phyloP scores from a whole-genome alignment of 2,797 vertebrate genomes.

The Brachymystax lenok region DNA sequence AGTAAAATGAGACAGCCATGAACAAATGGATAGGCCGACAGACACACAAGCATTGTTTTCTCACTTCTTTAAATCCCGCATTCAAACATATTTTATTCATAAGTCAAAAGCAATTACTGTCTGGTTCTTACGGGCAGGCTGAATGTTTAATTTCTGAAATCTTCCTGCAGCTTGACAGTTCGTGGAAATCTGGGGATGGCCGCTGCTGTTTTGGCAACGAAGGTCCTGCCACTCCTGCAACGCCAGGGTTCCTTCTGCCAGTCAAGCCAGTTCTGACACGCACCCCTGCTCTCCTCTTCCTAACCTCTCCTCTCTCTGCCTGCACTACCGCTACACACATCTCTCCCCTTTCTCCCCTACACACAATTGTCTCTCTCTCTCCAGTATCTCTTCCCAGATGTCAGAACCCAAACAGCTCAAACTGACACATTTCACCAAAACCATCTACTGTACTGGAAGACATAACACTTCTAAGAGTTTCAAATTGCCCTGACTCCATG shows the following conservation, averaged over 20 bases:
- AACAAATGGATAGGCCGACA: slow-evolving; percentile 58
- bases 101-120: slow-evolving; percentile 73
- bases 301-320: slow-evolving; percentile 39
- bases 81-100: slow-evolving; percentile 80
- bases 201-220: slow-evolving; percentile 67
- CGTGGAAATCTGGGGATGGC: slow-evolving; percentile 59
- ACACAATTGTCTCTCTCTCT: slow-evolving; percentile 9
- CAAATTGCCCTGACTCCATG: slow-evolving; percentile 11
- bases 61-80: slow-evolving; percentile 56
- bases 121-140: slow-evolving; percentile 64
- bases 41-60: slow-evolving; percentile 33
- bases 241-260: slow-evolving; percentile 55
- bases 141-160: slow-evolving; percentile 74
- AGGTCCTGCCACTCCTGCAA: slow-evolving; percentile 56
- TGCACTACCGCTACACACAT: slow-evolving; percentile 22
- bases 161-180: slow-evolving; percentile 67
- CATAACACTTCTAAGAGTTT: not conserved
- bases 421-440: slow-evolving; percentile 11
- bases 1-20: slow-evolving; percentile 65
- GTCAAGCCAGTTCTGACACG: slow-evolving; percentile 52
- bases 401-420: slow-evolving; percentile 11
- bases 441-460: slow-evolving; percentile 3
- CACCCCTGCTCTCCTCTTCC: slow-evolving; percentile 8
- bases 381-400: slow-evolving; percentile 25
- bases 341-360: slow-evolving; percentile 7